Evolutionary conservation across 2,113 vertebrate genomes (phyloP).

Genomic region (Sorex fumeus): DNA sequence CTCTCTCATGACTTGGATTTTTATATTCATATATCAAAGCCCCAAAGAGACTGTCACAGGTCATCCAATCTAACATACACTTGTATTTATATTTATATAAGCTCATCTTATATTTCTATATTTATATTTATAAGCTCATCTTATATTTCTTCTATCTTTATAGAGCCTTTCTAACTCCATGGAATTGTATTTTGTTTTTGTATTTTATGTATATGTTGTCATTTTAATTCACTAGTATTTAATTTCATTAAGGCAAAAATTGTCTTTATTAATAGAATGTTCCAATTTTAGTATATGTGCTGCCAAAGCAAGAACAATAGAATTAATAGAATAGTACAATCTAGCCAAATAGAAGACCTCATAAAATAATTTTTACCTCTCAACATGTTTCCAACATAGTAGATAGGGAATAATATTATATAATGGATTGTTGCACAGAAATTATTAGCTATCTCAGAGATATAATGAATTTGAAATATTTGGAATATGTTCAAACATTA

Average conservation of each 20-base stretch:
- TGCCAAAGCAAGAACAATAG: no score
- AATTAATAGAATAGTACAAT: no score
- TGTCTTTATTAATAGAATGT: no score
- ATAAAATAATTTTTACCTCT: neutral
- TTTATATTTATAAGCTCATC: no score
- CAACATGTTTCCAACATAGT: neutral
- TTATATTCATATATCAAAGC: no score
- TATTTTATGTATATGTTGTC: conserved; percentile 3
- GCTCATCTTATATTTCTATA: no score
- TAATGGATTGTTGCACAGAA: conserved; percentile 41
- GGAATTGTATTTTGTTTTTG: neutral
- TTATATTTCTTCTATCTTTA: neutral
- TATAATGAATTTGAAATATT: neutral
- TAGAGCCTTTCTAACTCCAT: neutral
- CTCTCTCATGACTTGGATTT: no score
- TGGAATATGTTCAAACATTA: neutral
- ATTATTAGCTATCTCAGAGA: neutral
- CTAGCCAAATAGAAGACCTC: neutral
- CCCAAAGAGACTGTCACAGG: neutral
- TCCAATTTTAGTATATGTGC: no score
- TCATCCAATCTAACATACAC: neutral
- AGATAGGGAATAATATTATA: neutral
- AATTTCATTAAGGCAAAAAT: neutral
- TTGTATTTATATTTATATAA: no score
- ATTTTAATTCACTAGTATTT: neutral